These are phyloP conservation scores for Ivindomyrus marchei DNA, from an alignment of 2,113 vertebrate species.

Conservation along the genomic window DNA sequence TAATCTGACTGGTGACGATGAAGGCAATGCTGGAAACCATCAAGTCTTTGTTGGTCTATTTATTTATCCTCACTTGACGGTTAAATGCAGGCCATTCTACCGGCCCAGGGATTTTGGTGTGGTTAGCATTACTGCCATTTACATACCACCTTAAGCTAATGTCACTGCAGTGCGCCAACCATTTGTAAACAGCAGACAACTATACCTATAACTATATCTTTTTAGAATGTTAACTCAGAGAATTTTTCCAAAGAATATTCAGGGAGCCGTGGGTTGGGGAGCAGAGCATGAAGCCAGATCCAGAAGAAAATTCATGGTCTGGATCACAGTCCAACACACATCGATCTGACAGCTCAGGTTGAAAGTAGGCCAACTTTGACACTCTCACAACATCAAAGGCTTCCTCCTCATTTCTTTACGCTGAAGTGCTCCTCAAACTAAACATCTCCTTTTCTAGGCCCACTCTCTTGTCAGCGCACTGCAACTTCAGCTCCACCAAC, in stretches of 20 bases:
- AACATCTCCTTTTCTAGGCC: neutral
- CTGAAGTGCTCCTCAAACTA: neutral
- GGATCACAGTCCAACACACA: neutral
- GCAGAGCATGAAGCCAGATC: neutral
- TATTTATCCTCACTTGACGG: neutral
- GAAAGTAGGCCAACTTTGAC: neutral
- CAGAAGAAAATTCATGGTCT: neutral
- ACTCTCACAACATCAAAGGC: neutral
- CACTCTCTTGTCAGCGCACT: neutral
- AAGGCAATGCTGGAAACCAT: neutral
- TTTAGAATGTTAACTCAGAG: neutral
- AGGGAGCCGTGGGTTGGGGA: neutral
- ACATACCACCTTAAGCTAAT: neutral
- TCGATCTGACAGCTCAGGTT: neutral
- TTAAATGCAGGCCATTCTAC: neutral
- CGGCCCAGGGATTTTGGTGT: neutral
- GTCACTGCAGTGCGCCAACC: neutral
- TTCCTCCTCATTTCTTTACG: neutral
- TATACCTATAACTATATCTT: neutral
- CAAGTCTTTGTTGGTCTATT: neutral
- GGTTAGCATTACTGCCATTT: neutral
- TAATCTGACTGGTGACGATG: neutral
- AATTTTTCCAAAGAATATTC: neutral
- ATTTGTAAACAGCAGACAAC: neutral
- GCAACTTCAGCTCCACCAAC: neutral